Percentiles rank a stretch among this genome's conserved stretches.
These are phyloP conservation scores for Catocala nupta DNA, from an alignment of 2,888 invertebrate genomes.

Conservation along the genomic window DNA sequence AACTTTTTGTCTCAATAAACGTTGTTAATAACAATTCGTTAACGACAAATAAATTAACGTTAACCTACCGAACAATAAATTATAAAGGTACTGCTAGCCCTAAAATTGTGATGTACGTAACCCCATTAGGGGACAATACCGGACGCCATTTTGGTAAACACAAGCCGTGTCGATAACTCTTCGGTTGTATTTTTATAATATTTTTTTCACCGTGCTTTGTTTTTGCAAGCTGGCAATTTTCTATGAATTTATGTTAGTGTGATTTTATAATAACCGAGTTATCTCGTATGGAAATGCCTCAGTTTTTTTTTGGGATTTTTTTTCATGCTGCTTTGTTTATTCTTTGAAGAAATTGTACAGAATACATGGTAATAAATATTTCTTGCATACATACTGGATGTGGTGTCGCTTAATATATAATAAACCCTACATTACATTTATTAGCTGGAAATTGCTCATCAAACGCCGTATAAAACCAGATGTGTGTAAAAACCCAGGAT, in stretches of 20 bases:
- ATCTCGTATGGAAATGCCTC: neutral
- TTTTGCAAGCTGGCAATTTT: conserved; percentile 46
- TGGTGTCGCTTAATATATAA: no score
- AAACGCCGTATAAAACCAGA: no score
- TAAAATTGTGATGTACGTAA: conserved; percentile 48
- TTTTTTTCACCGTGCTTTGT: conserved; percentile 39
- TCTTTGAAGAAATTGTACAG: no score
- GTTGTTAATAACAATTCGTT: conserved; percentile 44
- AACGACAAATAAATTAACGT: conserved; percentile 52
- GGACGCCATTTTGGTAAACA: conserved; percentile 56
- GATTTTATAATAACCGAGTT: conserved; percentile 27
- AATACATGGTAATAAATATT: no score
- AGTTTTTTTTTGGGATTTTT: neutral
- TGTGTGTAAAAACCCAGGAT: no score
- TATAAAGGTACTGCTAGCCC: conserved; percentile 17
- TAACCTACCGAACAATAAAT: conserved; percentile 47
- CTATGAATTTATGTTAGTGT: conserved; percentile 37
- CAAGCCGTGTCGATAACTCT: conserved; percentile 68
- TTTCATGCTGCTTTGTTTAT: no score
- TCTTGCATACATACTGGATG: no score
- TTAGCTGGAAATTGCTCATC: no score
- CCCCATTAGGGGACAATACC: conserved; percentile 64
- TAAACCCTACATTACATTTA: no score
- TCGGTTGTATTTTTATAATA: conserved; percentile 44
- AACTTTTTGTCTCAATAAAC: conserved; percentile 50